Evolutionary conservation across 1,140 invertebrate species (phyloP).

Genomic region (Gryon sp.): DNA sequence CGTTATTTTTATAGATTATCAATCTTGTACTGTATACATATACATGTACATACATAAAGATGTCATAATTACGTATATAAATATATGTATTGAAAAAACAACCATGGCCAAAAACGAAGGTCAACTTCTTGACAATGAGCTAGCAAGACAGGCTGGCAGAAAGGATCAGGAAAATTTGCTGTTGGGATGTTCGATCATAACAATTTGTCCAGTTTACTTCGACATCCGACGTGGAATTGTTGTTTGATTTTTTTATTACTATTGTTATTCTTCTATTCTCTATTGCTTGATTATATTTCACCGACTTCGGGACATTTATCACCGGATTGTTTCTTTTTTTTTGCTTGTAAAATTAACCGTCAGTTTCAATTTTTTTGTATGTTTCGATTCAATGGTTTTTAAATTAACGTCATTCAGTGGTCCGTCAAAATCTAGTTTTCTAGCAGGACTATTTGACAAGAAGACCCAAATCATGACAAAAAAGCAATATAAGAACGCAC

Average conservation of each 20-base stretch:
- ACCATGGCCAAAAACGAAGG: constrained; percentile 93
- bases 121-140: constrained; percentile 92
- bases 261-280: too few relatives aligned
- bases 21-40: constrained; percentile 50
- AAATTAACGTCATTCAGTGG: too few relatives aligned
- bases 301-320: too few relatives aligned
- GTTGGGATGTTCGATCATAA: constrained; percentile 39
- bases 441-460: too few relatives aligned
- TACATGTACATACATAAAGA: constrained; percentile 66
- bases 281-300: too few relatives aligned
- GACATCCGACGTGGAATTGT: neutral
- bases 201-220: constrained; percentile 32
- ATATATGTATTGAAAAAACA: constrained; percentile 81
- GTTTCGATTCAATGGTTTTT: too few relatives aligned
- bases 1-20: neutral
- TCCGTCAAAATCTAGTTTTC: too few relatives aligned
- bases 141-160: constrained; percentile 77
- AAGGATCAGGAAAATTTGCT: constrained; percentile 61
- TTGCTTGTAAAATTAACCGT: too few relatives aligned
- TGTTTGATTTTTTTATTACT: too few relatives aligned
- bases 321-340: too few relatives aligned
- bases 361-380: too few relatives aligned
- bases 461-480: constrained; percentile 3
- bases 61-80: constrained; percentile 71
- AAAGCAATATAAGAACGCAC: too few relatives aligned